Conservation (phyloP, 2,113 vertebrate genomes). For the Ictidomys tridecemlineatus region DNA sequence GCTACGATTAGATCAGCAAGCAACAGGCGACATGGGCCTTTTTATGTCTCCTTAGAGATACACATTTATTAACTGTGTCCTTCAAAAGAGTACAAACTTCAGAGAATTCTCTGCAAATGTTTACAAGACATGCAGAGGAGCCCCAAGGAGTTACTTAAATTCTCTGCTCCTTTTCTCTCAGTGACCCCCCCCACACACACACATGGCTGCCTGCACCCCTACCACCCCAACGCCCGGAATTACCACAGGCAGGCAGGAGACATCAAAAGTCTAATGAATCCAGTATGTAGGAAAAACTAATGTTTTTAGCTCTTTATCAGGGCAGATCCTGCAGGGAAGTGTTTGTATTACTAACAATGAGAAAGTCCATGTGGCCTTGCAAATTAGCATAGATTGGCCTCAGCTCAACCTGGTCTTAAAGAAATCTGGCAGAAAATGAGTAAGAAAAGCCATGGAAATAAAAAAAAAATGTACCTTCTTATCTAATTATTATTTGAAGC, state of each 20-base stretch:
- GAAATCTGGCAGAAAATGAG: slow-evolving; percentile 41
- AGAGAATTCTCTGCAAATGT: slow-evolving; percentile 63
- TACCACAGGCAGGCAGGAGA: neutral
- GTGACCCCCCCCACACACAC: no score
- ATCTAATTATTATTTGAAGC: neutral
- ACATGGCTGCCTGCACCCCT: neutral
- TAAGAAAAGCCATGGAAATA: neutral
- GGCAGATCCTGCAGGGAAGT: slow-evolving; percentile 4
- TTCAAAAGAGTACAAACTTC: slow-evolving; percentile 74
- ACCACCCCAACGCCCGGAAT: neutral
- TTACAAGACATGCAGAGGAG: slow-evolving; percentile 38
- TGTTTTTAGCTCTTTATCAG: slow-evolving; percentile 34
- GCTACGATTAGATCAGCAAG: slow-evolving; percentile 45
- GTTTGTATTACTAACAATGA: slow-evolving; percentile 56
- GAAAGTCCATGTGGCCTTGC: neutral
- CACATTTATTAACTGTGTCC: slow-evolving; percentile 74
- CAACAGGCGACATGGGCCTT: neutral
- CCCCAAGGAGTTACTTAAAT: slow-evolving; percentile 43
- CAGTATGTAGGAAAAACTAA: neutral
- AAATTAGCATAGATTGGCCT: slow-evolving; percentile 11
- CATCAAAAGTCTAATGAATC: slow-evolving; percentile 64
- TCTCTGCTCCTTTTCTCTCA: slow-evolving; percentile 24
- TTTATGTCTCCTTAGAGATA: slow-evolving; percentile 62
- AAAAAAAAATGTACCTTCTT: slow-evolving; percentile 23
- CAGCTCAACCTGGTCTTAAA: neutral